Conservation (phyloP, 2,888 invertebrate species). For the Toxonevra muliebris region DNA sequence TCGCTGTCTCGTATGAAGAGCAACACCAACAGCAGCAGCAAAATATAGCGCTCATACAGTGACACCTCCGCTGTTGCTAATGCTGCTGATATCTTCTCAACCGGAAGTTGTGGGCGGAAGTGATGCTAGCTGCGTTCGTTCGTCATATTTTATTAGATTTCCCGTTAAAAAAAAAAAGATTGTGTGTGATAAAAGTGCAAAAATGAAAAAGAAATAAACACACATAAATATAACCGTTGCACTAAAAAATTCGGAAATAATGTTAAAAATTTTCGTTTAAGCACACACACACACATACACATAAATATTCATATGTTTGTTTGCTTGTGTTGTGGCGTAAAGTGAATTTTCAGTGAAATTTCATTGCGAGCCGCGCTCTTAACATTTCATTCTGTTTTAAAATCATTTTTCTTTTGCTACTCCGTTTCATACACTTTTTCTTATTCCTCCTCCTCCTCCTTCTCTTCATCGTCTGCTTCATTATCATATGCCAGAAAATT, state of each 20-base stretch:
- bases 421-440: too few relatives aligned
- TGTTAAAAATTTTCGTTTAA: too few relatives aligned
- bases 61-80: neutral
- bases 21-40: neutral
- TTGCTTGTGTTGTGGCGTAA: too few relatives aligned
- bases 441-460: too few relatives aligned
- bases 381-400: too few relatives aligned
- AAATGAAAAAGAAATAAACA: slow-evolving; percentile 2
- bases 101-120: slow-evolving; percentile 29
- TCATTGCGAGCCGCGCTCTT: too few relatives aligned
- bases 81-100: neutral
- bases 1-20: neutral
- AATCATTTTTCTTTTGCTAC: too few relatives aligned
- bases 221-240: neutral
- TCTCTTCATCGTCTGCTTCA: too few relatives aligned
- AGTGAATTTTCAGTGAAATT: too few relatives aligned
- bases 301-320: neutral
- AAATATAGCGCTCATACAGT: neutral
- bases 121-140: slow-evolving; percentile 9
- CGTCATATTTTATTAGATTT: slow-evolving; percentile 34
- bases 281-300: neutral
- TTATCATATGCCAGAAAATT: too few relatives aligned
- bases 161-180: slow-evolving; percentile 29
- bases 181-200: slow-evolving; percentile 17
- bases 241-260: slow-evolving; percentile 16